Evolutionary conservation across 2,888 invertebrate species (phyloP).

Genomic region (Polylopha cassiicola): DNA sequence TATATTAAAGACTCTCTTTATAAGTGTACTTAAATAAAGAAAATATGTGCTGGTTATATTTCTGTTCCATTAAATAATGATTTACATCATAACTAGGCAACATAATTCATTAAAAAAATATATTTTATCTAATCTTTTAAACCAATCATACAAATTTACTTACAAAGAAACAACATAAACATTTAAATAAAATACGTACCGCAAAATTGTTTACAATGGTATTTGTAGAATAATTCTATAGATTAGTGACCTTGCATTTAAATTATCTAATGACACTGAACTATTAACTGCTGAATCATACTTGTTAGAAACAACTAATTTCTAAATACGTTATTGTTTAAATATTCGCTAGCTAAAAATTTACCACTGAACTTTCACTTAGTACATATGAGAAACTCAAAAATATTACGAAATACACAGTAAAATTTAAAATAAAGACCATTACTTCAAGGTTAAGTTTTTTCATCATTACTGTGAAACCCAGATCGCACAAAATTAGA

Average conservation of each 20-base stretch:
- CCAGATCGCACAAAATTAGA: no score
- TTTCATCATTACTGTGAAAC: no score
- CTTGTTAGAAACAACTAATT: neutral
- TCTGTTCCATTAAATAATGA: neutral
- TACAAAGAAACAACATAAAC: neutral
- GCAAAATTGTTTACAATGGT: neutral
- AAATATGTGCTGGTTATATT: neutral
- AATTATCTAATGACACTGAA: slow-evolving; percentile 2
- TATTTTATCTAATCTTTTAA: slow-evolving; percentile 5
- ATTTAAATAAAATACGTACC: neutral
- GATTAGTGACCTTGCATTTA: slow-evolving; percentile 14
- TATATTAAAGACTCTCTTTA: no score
- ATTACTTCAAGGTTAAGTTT: no score
- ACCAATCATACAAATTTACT: no score
- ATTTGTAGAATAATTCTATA: slow-evolving; percentile 1
- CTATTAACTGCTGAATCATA: slow-evolving; percentile 14
- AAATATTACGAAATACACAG: no score
- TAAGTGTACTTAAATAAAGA: neutral
- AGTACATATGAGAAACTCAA: no score
- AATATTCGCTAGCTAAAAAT: no score
- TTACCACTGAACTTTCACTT: no score
- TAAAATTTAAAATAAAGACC: no score
- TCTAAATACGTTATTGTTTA: no score
- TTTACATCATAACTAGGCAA: slow-evolving; percentile 1
- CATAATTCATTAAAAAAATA: neutral